Conservation (phyloP, 2,797 vertebrate genomes). For the Hyperoplus immaculatus region DNA sequence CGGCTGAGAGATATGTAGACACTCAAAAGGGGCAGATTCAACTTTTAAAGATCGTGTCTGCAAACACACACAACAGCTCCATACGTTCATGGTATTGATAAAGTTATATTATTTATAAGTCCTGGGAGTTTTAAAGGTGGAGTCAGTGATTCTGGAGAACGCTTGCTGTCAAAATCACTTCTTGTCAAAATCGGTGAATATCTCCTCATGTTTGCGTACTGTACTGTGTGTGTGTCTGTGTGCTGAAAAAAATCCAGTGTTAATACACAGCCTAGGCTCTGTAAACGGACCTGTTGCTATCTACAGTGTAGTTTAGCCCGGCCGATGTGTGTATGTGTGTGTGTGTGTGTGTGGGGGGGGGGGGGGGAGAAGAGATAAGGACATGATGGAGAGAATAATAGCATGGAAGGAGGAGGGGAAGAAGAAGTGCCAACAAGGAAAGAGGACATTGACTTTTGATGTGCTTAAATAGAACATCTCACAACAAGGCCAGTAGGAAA, state of each 20-base stretch:
- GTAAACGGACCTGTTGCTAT: no score
- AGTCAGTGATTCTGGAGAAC: no score
- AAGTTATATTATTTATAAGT: slow-evolving; percentile 3
- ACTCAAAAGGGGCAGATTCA: slow-evolving; percentile 23
- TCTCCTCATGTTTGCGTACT: no score
- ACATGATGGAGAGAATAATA: slow-evolving; percentile 21
- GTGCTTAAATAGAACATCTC: slow-evolving; percentile 61
- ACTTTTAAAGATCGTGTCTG: slow-evolving; percentile 6
- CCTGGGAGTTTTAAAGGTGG: neutral
- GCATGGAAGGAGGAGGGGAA: slow-evolving; percentile 49
- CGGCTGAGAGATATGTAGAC: slow-evolving; percentile 26
- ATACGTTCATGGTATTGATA: neutral
- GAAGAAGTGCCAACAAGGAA: slow-evolving; percentile 29
- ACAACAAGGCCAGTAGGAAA: slow-evolving; percentile 39
- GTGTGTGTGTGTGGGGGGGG: neutral
- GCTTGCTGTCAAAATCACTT: no score
- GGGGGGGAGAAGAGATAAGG: slow-evolving; percentile 34
- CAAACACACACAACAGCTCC: neutral
- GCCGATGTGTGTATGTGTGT: no score
- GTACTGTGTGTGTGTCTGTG: no score
- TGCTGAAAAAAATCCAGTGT: no score
- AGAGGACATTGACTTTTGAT: slow-evolving; percentile 59
- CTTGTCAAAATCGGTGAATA: no score
- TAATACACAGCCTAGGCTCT: no score
- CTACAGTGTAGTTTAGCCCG: no score